Evolutionary conservation across 2,888 invertebrate genomes (phyloP).

Genomic region (Hecatera dysodea): DNA sequence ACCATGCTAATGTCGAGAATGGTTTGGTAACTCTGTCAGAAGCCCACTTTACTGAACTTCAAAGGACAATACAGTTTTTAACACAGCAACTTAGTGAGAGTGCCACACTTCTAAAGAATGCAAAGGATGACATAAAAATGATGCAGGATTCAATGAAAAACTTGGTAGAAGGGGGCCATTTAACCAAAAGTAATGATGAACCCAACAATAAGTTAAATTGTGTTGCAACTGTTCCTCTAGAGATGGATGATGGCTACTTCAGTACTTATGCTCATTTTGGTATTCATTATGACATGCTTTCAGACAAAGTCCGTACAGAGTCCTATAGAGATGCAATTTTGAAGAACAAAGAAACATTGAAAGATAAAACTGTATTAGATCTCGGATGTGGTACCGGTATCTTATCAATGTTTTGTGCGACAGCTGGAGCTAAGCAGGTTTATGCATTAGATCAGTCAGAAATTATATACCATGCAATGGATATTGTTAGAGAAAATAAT

Average conservation of each 20-base stretch:
- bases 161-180: slow-evolving; percentile 85
- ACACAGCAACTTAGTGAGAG: slow-evolving; percentile 91
- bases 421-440: slow-evolving; percentile 97
- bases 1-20: slow-evolving; percentile 92
- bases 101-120: slow-evolving; percentile 90
- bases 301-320: slow-evolving; percentile 96
- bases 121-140: slow-evolving; percentile 91
- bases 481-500: slow-evolving; percentile 97
- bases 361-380: slow-evolving; percentile 96
- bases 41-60: slow-evolving; percentile 91
- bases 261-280: slow-evolving; percentile 97
- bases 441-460: slow-evolving; percentile 99
- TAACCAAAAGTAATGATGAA: slow-evolving; percentile 65
- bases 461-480: slow-evolving; percentile 98
- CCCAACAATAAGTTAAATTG: slow-evolving; percentile 76
- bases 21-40: slow-evolving; percentile 91
- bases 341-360: slow-evolving; percentile 93
- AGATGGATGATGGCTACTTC: slow-evolving; percentile 95
- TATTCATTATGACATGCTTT: slow-evolving; percentile 98
- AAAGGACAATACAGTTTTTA: slow-evolving; percentile 90
- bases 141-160: slow-evolving; percentile 92
- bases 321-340: slow-evolving; percentile 96
- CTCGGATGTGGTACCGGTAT: slow-evolving; percentile 99
- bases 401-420: slow-evolving; percentile 99
- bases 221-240: slow-evolving; percentile 88